Conservation (phyloP, 2,113 vertebrate species). For the Panthera tigris region DNA sequence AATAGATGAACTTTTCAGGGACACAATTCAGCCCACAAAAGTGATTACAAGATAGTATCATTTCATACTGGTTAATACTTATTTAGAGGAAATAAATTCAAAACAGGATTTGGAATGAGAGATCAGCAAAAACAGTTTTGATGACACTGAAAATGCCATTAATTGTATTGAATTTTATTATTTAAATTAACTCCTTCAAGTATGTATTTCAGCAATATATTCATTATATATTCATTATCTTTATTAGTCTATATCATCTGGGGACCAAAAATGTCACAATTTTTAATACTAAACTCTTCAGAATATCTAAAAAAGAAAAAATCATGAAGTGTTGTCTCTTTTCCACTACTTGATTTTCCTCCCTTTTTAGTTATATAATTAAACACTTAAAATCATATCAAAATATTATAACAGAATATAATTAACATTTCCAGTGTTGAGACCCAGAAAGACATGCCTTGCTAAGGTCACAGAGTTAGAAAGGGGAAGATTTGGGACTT, state of each 20-base stretch:
- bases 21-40: not conserved
- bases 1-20: not conserved
- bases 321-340: not conserved
- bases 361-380: not conserved
- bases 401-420: not conserved
- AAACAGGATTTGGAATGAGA: not conserved
- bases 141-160: not conserved
- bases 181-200: not conserved
- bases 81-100: not conserved
- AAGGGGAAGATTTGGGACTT: not conserved
- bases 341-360: not conserved
- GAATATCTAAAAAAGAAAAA: not conserved
- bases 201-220: not conserved
- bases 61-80: not conserved
- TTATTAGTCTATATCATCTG: not conserved
- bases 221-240: not conserved
- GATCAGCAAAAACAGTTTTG: not conserved
- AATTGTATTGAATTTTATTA: not conserved
- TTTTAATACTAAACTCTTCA: not conserved
- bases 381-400: not conserved
- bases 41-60: not conserved
- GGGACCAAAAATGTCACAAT: not conserved
- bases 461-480: not conserved
- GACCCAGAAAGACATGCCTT: not conserved
- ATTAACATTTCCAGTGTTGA: not conserved